phyloP scores from a whole-genome alignment of 2,113 vertebrate genomes.

The Tachycineta bicolor region DNA sequence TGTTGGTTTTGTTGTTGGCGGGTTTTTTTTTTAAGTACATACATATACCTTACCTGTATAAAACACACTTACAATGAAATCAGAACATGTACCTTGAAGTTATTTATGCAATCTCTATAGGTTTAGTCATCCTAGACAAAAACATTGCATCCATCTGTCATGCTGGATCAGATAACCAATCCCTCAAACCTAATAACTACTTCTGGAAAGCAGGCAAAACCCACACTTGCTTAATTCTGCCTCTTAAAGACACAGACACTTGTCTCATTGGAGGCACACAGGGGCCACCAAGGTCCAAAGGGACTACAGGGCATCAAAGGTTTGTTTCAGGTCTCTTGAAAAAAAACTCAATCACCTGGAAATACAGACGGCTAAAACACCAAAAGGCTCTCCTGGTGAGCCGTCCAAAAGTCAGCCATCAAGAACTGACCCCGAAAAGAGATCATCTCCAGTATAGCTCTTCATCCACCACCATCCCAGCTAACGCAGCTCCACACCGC shows the following conservation, averaged over 20 bases:
- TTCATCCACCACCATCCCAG: fast-evolving
- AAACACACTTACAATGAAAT: background rate
- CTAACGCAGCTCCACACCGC: fast-evolving
- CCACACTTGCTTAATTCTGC: background rate
- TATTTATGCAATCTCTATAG: conserved; percentile 1
- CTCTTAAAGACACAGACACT: background rate
- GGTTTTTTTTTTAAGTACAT: background rate
- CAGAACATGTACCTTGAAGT: background rate
- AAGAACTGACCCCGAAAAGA: background rate
- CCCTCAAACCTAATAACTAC: background rate
- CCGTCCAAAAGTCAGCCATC: fast-evolving
- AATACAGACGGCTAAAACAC: background rate
- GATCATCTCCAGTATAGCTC: fast-evolving
- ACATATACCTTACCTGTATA: background rate
- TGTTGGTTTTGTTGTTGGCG: background rate
- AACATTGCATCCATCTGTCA: conserved; percentile 33
- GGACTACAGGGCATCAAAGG: background rate
- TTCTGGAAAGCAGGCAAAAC: background rate
- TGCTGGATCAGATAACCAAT: background rate
- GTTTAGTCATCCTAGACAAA: conserved; percentile 46
- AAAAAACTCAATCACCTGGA: background rate
- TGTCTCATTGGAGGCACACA: background rate
- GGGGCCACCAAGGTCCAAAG: background rate
- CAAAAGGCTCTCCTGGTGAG: fast-evolving
- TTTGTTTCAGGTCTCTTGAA: background rate